Base-by-base conservation (phyloP, 2,797 vertebrate genomes). In the Anguilla marmorata region DNA sequence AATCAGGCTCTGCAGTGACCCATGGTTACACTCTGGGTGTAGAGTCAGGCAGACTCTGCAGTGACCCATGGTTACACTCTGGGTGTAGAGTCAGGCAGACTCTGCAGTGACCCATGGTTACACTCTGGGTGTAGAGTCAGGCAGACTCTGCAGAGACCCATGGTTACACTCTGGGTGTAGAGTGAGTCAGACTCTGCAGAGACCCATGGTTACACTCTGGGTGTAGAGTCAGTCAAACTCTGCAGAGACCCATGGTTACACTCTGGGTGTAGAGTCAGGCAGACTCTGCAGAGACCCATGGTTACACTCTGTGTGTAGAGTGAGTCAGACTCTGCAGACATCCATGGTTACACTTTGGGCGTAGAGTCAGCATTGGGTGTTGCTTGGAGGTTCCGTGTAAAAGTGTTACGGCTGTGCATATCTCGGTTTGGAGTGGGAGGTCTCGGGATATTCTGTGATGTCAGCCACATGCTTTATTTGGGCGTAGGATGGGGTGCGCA, bases 391-490 rank as follows among this genome's bases (percentile, higher is more conserved):
- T 41, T 76, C 19, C 7, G 6, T 1, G 33, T 41, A 27, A 41
- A 12, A 79, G 74, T 4, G 37, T 21, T 3, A 3, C 0, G 19
- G 76, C 19, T 1, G 76, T 24, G 72, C 21, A 5, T 50, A 45
- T 50, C 9, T 24, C 1, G 27, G 24, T 19, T 11, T 84, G 11
- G 33, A 41, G 82, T 48, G 30, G 76, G 33, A 79, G 66, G 84
- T 24, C 24, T 45, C 54, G 21, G 16, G 60, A 60, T 33, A 21
- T 21, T 37, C 41, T 37, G 30, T 84, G 85, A 86, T 63, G 50
- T 86, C 63, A 86, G 66, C 50, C 79, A 84, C 79, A 86, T 89
- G 79, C 58, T 87, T 89, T 87, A 76, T 87, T 84, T 86, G 85
- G 79, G 76, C 54, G 79, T 63, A 37, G 37, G 58, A 50, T 16